Base-by-base conservation (phyloP, 1,140 invertebrate species). In the Dufourea novaeangliae region DNA sequence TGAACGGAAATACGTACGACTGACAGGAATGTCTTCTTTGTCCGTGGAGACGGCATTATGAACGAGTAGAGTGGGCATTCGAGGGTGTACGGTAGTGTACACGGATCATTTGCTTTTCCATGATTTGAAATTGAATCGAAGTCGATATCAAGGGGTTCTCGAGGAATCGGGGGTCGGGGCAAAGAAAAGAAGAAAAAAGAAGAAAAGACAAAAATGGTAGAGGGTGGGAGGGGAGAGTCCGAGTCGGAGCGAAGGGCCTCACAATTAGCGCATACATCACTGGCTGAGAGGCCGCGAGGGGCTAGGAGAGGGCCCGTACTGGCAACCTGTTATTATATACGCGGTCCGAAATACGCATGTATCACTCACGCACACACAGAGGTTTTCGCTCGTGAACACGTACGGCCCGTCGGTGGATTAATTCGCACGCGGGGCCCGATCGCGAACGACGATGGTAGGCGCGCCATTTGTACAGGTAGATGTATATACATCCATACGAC, bases 301-400 rank as follows among this genome's bases (percentile, higher is more conserved):
- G 72, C 68, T 70, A 86, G 81, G 83, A 81, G 86, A 86, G 86
- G 86, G 82, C 82, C 78, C 73, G 80, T 79, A 81, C 76, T 90
- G 88, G 88, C 88, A 92, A 91, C 91, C 90, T 91, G 91, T 92
- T 91, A 92, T 92, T 92, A 92, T 88, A 90, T 82, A 87, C 84
- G 87, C 85, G 84, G 86, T 69, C 84, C 81, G 77, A 84, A 88
- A 88, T 87, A 87, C 85, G 87, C 88, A 85, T 90, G 90, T 91
- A 90, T 90, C 88, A 90, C 84, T 89, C 87, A 90, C 84, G 68
- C 77, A 82, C 57, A 84, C 70, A 80, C 62, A 54, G n/a, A n/a
- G 63, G 62, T 72, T 66, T 68, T 67, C 69, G 74, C 34, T 17
- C 39, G 46, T 34, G 75, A 64, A 70, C 69, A 74, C 61, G 68